Evolutionary conservation across 2,888 invertebrate species (phyloP).

Genomic region (Epicampocera succincta): DNA sequence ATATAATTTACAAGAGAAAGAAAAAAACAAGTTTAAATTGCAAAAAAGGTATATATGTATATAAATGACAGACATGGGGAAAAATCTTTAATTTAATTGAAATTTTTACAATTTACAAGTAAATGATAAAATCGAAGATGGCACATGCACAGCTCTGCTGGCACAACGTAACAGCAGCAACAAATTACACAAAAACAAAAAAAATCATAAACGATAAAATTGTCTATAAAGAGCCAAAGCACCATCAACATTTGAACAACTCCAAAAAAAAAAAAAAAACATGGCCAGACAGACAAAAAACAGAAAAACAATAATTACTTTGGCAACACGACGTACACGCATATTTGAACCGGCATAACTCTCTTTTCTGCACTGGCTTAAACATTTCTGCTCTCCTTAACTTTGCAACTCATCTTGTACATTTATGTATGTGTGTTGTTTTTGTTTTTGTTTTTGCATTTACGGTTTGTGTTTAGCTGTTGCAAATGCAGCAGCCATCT

Average conservation of each 20-base stretch:
- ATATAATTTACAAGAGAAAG: slow-evolving; percentile 2
- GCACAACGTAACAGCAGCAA: slow-evolving; percentile 9
- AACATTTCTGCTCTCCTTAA: background rate
- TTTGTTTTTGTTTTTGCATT: background rate
- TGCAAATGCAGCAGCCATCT: slow-evolving; percentile 42
- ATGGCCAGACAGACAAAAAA: slow-evolving; percentile 31
- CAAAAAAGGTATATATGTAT: slow-evolving; percentile 7
- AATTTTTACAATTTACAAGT: slow-evolving; percentile 69
- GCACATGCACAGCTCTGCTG: slow-evolving; percentile 57
- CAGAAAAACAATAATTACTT: slow-evolving; percentile 58
- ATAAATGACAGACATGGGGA: slow-evolving; percentile 1
- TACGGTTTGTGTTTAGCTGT: background rate
- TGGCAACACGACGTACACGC: slow-evolving; percentile 67
- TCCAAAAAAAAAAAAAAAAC: background rate
- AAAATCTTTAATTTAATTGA: slow-evolving; percentile 68
- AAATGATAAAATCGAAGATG: slow-evolving; percentile 67
- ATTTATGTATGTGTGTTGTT: background rate
- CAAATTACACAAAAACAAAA: slow-evolving; percentile 21
- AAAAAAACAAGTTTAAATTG: slow-evolving; percentile 11
- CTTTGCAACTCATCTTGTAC: background rate
- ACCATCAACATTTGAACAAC: slow-evolving; percentile 10
- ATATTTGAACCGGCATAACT: slow-evolving; percentile 51
- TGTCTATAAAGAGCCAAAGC: slow-evolving; percentile 10
- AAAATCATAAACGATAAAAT: slow-evolving; percentile 17
- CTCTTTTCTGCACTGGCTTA: slow-evolving; percentile 3